Conservation (phyloP, 2,888 invertebrate species). For the Eurytoma adleriae region DNA sequence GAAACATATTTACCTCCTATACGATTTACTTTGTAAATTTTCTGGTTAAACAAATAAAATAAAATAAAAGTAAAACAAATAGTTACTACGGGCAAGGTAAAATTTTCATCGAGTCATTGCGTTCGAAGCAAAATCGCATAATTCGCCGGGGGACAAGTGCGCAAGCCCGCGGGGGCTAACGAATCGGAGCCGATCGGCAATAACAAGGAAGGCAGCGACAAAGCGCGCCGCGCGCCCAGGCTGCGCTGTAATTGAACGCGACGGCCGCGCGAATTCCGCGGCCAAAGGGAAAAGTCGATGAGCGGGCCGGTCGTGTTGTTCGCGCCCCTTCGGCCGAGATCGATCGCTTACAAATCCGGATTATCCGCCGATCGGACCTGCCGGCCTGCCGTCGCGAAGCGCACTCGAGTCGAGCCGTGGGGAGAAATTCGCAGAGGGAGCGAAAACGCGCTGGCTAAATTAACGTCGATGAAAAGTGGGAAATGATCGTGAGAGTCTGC, state of each 20-base stretch:
- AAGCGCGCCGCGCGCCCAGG: background rate
- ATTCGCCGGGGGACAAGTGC: no score
- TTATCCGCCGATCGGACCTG: slow-evolving; percentile 61
- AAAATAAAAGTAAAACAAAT: no score
- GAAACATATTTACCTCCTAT: no score
- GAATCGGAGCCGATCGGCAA: no score
- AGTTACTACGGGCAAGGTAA: no score
- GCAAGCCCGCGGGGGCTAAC: no score
- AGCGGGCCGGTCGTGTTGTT: slow-evolving; percentile 60
- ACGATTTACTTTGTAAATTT: no score
- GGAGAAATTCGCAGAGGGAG: background rate
- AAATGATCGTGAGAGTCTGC: no score
- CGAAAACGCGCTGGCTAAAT: background rate
- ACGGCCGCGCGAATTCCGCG: background rate
- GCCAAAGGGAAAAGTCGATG: slow-evolving; percentile 57
- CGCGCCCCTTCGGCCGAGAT: slow-evolving; percentile 56
- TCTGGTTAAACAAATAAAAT: no score
- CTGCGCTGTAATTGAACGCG: slow-evolving; percentile 29
- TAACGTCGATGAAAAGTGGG: background rate
- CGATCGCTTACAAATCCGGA: slow-evolving; percentile 67
- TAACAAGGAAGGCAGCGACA: background rate
- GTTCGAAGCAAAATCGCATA: no score
- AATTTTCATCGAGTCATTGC: no score
- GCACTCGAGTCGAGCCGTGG: background rate
- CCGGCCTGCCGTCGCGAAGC: slow-evolving; percentile 9